phyloP scores from a whole-genome alignment of 2,113 vertebrate genomes.

The Misgurnus anguillicaudatus region DNA sequence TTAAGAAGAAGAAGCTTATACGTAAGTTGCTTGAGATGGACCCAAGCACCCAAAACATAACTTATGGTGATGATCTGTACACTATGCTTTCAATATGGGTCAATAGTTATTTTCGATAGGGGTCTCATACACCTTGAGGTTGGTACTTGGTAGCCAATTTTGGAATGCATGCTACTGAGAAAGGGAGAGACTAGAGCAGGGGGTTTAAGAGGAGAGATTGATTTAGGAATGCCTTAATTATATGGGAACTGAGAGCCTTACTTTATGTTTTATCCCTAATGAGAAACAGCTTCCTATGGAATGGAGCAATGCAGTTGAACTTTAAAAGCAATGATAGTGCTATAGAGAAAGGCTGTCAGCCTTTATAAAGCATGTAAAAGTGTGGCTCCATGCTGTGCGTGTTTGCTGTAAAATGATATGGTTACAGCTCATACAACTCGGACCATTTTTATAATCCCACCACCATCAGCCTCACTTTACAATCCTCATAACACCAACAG shows the following conservation, averaged over 20 bases:
- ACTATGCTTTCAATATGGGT: no score
- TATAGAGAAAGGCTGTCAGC: conserved; percentile 4
- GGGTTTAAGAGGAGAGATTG: conserved; percentile 50
- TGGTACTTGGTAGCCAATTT: background rate
- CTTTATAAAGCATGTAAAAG: conserved; percentile 29
- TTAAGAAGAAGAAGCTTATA: no score
- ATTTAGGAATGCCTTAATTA: conserved; percentile 62
- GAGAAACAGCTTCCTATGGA: conserved; percentile 68
- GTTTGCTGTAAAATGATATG: conserved; percentile 24
- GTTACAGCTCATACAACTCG: conserved; percentile 5
- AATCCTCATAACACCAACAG: conserved; percentile 20
- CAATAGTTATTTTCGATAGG: no score
- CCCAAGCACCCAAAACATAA: no score
- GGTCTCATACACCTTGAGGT: background rate
- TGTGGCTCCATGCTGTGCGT: conserved; percentile 30
- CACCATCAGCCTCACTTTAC: background rate
- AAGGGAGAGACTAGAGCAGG: conserved; percentile 42
- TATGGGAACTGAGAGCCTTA: conserved; percentile 52
- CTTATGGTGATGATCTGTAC: no score
- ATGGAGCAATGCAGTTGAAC: conserved; percentile 39
- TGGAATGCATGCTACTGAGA: conserved; percentile 66
- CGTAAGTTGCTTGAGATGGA: no score
- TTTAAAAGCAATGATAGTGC: conserved; percentile 34
- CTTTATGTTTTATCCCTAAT: conserved; percentile 66
- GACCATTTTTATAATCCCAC: conserved; percentile 27